These are phyloP conservation scores for Stictonetta naevosa DNA, from an alignment of 2,113 vertebrate species.

Conservation along the genomic window DNA sequence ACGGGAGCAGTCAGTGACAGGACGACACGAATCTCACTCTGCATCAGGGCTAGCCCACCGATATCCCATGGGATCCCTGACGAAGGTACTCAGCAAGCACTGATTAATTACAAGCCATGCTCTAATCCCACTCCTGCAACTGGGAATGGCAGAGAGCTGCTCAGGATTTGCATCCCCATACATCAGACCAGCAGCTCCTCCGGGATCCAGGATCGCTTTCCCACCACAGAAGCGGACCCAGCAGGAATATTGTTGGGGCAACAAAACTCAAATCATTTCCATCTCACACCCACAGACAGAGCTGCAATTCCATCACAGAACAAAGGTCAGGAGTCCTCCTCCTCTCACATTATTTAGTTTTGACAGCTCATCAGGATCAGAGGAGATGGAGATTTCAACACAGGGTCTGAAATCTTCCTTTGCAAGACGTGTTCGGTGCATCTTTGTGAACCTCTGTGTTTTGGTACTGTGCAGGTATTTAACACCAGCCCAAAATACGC, in stretches of 20 bases:
- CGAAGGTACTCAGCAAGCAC: neutral
- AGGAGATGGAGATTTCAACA: neutral
- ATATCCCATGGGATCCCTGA: neutral
- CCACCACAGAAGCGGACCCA: neutral
- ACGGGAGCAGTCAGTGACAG: neutral
- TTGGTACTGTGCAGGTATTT: neutral
- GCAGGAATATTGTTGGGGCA: neutral
- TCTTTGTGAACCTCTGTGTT: neutral
- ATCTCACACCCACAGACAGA: neutral
- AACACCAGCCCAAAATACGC: neutral
- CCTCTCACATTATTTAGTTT: neutral
- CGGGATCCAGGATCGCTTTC: neutral
- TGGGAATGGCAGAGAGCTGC: neutral
- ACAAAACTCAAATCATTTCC: constrained; percentile 25
- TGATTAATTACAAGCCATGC: neutral
- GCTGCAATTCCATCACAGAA: constrained; percentile 17
- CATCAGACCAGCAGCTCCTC: neutral
- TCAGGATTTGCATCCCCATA: neutral
- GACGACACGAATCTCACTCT: neutral
- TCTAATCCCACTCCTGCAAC: neutral
- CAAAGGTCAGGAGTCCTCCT: constrained; percentile 2
- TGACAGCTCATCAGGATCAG: constrained; percentile 24
- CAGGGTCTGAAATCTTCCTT: neutral
- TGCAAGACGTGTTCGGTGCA: neutral
- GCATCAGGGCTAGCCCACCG: neutral